Evolutionary conservation across 1,140 invertebrate genomes (phyloP), one percentile per base, ranked within the genome.

Genomic region (Drosophila repletoides): DNA sequence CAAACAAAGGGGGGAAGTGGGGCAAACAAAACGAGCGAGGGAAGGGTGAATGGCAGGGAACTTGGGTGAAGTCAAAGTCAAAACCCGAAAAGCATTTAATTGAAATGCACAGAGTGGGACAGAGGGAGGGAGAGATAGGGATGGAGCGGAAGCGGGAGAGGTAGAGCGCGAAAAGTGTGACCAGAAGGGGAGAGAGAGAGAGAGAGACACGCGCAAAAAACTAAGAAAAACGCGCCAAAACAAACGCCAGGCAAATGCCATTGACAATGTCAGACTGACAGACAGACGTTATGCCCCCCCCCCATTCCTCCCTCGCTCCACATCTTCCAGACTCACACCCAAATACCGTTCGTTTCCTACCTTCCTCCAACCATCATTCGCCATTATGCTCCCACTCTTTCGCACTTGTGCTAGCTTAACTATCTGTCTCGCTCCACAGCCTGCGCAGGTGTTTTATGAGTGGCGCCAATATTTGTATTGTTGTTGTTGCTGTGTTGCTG

Each of bases 201-300:
- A 12, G 21, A 19, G 6, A 38, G 7, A 43, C 26, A 40, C 26
- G 21, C 38, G 41, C 56, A 29, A 61, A 40, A 65, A 58, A 28
- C 36, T 49, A 52, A 45, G 52, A 66, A 74, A 21, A 65, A 60
- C 40, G 41, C 43, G 64, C 43, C 55, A 55, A 67, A 49, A 60
- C 55, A 67, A 56, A 52, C 53, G 49, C n/a, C 38, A 43, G 19
- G 24, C 33, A 61, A 72, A 69, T 86, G 68, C 70, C 81, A 86
- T 72, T 86, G 80, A 69, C 72, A 80, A 76, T 86, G 68, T 70
- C 80, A 72, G 56, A 56, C 67, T 63, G 67, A 66, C 72, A 71
- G 65, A 83, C 58, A 61, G 51, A 61, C 61, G 46, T 31, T 40
- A 33, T 5, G 9, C 43, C 9, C 59, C 49, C 19, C 7, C 22